phyloP scores from a whole-genome alignment of 1,140 invertebrate species.

The Neodiprion pinetum region DNA sequence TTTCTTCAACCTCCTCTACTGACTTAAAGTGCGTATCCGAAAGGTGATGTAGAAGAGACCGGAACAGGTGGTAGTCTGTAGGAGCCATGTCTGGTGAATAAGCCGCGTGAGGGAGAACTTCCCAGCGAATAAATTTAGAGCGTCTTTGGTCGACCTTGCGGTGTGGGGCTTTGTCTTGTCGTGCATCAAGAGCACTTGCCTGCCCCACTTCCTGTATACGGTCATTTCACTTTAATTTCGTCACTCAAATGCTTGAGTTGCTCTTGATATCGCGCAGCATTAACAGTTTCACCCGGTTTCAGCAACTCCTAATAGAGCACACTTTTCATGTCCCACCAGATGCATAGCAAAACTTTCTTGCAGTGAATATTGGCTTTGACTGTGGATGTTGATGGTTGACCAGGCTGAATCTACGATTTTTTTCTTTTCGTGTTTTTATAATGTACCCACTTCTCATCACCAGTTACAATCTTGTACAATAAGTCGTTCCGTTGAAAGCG shows the following conservation, averaged over 20 bases:
- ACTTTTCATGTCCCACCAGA: constrained; percentile 32
- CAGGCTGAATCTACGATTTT: constrained; percentile 15
- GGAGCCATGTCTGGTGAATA: constrained; percentile 22
- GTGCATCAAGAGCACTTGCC: constrained; percentile 15
- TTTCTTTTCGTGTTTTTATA: neutral
- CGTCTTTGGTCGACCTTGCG: constrained; percentile 15
- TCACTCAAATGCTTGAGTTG: constrained; percentile 31
- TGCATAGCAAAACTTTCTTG: constrained; percentile 21
- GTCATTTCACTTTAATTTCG: neutral
- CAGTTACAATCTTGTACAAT: neutral
- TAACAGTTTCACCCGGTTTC: constrained; percentile 31
- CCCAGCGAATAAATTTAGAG: neutral
- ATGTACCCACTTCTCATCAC: neutral
- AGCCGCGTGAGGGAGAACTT: neutral
- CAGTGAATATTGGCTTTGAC: constrained; percentile 26
- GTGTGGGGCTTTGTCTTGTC: constrained; percentile 9
- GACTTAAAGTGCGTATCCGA: constrained; percentile 8
- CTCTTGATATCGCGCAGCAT: constrained; percentile 25
- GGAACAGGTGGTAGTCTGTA: constrained; percentile 20
- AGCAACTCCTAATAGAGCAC: constrained; percentile 34
- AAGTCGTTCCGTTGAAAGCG: neutral
- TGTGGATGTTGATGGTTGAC: constrained; percentile 26
- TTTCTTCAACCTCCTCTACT: constrained; percentile 18
- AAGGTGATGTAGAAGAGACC: constrained; percentile 11
- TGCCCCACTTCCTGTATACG: neutral